Conservation (phyloP, 2,888 invertebrate species). For the Brachylomia viminalis region DNA sequence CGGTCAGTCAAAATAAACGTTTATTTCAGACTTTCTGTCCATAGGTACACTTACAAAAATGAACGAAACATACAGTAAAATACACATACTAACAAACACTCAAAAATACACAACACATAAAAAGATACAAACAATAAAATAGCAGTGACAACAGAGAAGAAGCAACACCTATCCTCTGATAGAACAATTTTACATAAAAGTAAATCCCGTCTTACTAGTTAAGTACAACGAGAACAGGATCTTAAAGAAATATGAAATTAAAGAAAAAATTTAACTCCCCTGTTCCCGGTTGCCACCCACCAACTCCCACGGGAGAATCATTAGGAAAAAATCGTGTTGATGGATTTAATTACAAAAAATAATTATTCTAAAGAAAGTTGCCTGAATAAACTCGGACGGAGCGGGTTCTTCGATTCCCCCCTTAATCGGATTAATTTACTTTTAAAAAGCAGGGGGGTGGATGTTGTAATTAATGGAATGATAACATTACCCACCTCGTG, state of each 20-base stretch:
- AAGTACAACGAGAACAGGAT: slow-evolving; percentile 31
- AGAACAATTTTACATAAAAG: neutral
- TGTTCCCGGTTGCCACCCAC: slow-evolving; percentile 72
- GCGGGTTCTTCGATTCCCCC: slow-evolving; percentile 90
- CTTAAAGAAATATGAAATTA: slow-evolving; percentile 75
- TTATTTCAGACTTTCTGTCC: no score
- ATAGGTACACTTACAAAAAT: no score
- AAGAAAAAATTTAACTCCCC: slow-evolving; percentile 80
- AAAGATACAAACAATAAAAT: no score
- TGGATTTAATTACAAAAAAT: slow-evolving; percentile 91
- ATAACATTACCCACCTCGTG: slow-evolving; percentile 89
- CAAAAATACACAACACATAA: no score
- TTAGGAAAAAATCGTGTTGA: slow-evolving; percentile 91
- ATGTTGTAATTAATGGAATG: slow-evolving; percentile 90
- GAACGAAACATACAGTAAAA: no score
- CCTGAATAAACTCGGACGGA: slow-evolving; percentile 89
- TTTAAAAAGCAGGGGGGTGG: slow-evolving; percentile 89
- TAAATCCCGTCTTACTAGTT: neutral
- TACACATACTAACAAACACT: no score
- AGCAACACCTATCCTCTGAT: neutral
- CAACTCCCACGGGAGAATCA: slow-evolving; percentile 88
- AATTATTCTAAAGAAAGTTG: slow-evolving; percentile 90
- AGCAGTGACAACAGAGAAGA: no score
- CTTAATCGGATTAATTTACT: slow-evolving; percentile 91
- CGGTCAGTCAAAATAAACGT: no score